Conservation (phyloP, 2,113 vertebrate species). For the human (Homo sapiens) region DNA sequence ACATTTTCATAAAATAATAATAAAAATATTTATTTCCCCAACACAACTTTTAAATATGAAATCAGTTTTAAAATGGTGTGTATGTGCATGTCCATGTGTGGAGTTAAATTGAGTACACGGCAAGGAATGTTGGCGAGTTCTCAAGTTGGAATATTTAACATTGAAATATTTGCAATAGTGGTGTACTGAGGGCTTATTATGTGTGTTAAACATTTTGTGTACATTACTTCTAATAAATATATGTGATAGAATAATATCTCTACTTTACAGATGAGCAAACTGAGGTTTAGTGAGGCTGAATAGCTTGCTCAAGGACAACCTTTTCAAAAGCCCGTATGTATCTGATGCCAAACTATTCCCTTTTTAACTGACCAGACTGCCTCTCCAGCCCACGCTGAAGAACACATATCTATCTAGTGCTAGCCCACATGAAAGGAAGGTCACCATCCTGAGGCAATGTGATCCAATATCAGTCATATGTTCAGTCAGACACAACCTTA, state of each 20-base stretch:
- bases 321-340: neutral
- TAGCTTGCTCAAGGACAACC: neutral
- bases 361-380: neutral
- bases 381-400: no score
- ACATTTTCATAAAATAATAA: no score
- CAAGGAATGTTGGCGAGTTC: neutral
- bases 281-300: neutral
- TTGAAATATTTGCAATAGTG: neutral
- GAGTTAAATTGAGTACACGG: neutral
- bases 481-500: neutral
- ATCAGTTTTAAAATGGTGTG: neutral
- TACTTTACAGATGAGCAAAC: neutral
- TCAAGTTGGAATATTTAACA: neutral
- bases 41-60: neutral
- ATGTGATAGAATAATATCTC: neutral
- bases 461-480: neutral
- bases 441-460: no score
- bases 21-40: neutral
- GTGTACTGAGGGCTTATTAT: neutral
- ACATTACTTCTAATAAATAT: neutral
- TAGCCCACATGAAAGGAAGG: neutral
- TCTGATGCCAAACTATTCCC: neutral
- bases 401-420: neutral
- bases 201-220: neutral
- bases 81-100: neutral